Percentiles rank a stretch among this genome's conserved stretches.
phyloP scores from a whole-genome alignment of 92 coral and sea anemone genomes.

The Umimayanthus kanabou region DNA sequence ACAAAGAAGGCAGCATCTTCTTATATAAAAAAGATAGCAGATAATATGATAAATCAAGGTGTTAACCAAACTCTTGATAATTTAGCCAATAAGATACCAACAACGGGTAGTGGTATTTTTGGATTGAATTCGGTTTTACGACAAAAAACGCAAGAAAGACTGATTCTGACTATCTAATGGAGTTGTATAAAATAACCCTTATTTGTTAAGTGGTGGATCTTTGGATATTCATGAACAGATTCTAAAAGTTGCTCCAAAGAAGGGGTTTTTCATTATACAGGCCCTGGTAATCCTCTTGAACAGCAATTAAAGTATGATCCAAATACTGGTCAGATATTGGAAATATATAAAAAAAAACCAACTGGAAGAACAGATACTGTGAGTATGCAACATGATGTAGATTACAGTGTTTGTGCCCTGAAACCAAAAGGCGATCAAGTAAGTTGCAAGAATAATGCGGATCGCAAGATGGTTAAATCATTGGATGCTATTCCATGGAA shows the following conservation, averaged over 20 bases:
- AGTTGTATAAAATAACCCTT: neutral
- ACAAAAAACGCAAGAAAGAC: neutral
- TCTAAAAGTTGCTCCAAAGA: neutral
- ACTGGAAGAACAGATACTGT: too few relatives aligned
- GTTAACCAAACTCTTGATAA: neutral
- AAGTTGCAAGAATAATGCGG: neutral
- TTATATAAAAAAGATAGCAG: neutral
- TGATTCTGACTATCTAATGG: neutral
- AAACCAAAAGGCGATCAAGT: neutral
- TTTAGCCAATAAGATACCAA: neutral
- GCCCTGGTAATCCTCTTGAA: neutral
- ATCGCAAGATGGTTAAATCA: too few relatives aligned
- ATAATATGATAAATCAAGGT: neutral
- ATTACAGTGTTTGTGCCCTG: neutral
- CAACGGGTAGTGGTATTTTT: neutral
- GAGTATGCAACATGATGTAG: constrained; percentile 24
- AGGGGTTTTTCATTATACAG: neutral
- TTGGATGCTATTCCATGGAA: constrained; percentile 28
- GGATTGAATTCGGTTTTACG: too few relatives aligned
- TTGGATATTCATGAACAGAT: neutral
- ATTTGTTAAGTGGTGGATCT: neutral
- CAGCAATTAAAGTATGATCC: neutral
- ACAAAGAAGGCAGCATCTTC: neutral
- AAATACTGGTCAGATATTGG: too few relatives aligned
- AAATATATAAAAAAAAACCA: too few relatives aligned